Conservation (phyloP, 2,113 vertebrate genomes). For the Nothocercus nigrocapillus region DNA sequence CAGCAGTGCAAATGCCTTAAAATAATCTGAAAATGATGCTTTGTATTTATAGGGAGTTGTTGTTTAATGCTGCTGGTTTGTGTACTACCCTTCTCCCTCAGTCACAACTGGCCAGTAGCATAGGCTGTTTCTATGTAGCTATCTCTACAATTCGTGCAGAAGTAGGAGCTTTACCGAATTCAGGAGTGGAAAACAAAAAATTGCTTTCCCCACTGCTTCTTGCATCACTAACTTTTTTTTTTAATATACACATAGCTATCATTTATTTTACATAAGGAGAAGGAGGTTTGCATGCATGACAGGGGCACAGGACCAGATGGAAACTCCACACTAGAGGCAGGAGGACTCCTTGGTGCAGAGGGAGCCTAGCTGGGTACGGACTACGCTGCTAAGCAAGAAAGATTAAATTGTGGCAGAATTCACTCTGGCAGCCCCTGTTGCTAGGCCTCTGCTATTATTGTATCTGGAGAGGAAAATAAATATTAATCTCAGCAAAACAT, state of each 20-base stretch:
- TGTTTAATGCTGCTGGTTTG: background rate
- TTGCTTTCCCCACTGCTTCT: background rate
- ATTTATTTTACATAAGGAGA: background rate
- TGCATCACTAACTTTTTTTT: background rate
- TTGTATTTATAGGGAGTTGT: background rate
- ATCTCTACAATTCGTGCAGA: background rate
- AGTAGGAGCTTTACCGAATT: background rate
- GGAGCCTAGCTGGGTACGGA: background rate
- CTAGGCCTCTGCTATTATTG: background rate
- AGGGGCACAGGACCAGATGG: background rate
- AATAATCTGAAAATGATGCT: background rate
- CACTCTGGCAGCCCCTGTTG: background rate
- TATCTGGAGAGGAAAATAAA: background rate
- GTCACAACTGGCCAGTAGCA: background rate
- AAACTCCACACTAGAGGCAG: background rate
- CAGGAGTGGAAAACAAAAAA: background rate
- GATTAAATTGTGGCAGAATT: background rate
- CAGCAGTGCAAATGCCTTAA: background rate
- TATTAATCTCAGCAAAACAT: background rate
- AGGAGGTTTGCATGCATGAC: background rate
- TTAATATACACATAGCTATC: background rate
- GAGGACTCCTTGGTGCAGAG: background rate
- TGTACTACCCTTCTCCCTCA: background rate
- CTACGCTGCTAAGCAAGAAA: background rate
- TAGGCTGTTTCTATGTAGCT: background rate